A percentile compares a stretch with the other conserved stretches of the same genome.
phyloP scores from a whole-genome alignment of 53 echinoderm and acorn worm genomes.

The Luidia sarsii region DNA sequence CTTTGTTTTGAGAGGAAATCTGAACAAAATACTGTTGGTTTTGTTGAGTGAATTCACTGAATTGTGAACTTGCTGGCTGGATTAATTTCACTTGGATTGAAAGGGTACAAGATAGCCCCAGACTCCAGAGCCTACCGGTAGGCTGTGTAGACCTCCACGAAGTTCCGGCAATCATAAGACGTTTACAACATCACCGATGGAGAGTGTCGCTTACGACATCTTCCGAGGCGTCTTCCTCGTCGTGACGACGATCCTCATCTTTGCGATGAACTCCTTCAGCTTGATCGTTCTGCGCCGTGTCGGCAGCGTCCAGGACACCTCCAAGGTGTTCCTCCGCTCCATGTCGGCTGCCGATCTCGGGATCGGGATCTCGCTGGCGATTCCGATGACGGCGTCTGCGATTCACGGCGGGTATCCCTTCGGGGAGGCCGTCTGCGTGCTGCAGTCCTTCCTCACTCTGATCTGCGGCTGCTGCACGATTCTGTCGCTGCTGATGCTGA shows the following conservation, averaged over 20 bases:
- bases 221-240: neutral
- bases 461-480: neutral
- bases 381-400: neutral
- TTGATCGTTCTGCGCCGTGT: neutral
- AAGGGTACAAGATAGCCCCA: no score
- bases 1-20: no score
- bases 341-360: conserved; percentile 25
- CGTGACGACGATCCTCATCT: neutral
- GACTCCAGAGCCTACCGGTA: no score
- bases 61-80: no score
- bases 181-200: no score
- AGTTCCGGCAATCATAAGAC: no score
- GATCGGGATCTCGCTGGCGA: neutral
- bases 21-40: no score
- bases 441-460: conserved; percentile 4
- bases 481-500: conserved; percentile 21
- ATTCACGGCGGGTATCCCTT: neutral
- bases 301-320: conserved; percentile 23
- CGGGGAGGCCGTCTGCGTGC: neutral
- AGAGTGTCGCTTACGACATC: no score
- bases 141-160: no score
- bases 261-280: neutral
- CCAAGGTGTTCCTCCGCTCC: conserved; percentile 33
- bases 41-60: no score
- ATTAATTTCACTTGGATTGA: no score